Base-by-base conservation (phyloP, 2,113 vertebrate species). In the Xenopus laevis region DNA sequence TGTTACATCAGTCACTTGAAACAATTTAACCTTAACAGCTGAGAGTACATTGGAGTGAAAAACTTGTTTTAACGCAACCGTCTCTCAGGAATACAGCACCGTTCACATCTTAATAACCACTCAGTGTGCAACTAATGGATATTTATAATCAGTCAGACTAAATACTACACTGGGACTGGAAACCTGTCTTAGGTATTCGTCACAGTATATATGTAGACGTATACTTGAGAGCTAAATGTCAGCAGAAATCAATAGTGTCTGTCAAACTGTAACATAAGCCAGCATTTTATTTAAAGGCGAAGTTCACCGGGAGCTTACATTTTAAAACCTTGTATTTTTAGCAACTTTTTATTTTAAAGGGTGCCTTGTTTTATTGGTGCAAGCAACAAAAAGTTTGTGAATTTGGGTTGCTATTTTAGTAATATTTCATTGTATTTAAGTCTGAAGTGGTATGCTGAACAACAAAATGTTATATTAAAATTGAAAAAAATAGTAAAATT, bases 141-240 rank as follows among this genome's bases (percentile, higher is more conserved):
- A 64, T 77, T 77, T 70, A 70, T 69, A 62, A 69, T 64, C 57
- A 63, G 59, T 33, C 66, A 70, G 66, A 46, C 59, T 77, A 57
- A 70, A 77, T 44, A 77, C 50, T 69, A 40, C 30, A 64, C 18
- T 9, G 46, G 47, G 13, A 52, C 18, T 27, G 5, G 67, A 53
- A 64, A 23, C 60, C 16, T 62, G 67, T 13, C 40, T 61, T 61
- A 44, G 52, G 61, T 72, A 30, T 46, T 62, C 15, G 71, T 65
- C 53, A 55, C 8, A 17, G 53, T 55, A 55, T 55, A 55, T n/a
- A 16, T 55, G 53, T 8, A 55, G 16, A 55, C 15, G 4, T 13
- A 55, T 55, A 7, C 53, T 55, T 15, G 47, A 16, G 47, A 50
- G 11, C 15, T 55, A 9, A 55, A 55, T 55, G 53, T n/a, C 53